A percentile compares a stretch with the other conserved stretches of the same genome.
phyloP scores from a whole-genome alignment of 2,888 invertebrate genomes.

The Pinctada fucata region DNA sequence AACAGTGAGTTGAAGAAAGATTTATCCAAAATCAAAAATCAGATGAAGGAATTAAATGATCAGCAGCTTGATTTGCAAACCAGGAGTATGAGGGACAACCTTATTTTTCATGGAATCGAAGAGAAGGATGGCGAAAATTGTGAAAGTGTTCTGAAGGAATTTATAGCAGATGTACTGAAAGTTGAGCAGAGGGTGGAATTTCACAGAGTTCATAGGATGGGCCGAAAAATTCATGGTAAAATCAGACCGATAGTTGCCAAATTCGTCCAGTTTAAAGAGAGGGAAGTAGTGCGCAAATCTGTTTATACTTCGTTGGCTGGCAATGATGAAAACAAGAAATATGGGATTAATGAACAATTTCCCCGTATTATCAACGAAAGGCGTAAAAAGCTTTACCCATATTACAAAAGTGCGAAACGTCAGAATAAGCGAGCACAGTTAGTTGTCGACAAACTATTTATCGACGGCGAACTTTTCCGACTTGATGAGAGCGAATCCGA shows the following conservation, averaged over 20 bases:
- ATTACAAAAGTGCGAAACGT: slow-evolving; percentile 9
- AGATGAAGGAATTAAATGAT: no score
- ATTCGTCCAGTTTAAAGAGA: slow-evolving; percentile 14
- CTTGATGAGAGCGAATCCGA: no score
- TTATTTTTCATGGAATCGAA: slow-evolving; percentile 6
- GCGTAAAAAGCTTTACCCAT: slow-evolving; percentile 11
- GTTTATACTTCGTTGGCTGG: neutral
- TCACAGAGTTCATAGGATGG: slow-evolving; percentile 18
- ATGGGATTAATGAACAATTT: slow-evolving; percentile 15
- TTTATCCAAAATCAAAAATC: neutral
- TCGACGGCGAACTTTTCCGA: no score
- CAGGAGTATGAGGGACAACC: no score
- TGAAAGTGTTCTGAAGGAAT: neutral
- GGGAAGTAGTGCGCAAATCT: slow-evolving; percentile 15
- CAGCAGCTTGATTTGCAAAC: slow-evolving; percentile 17
- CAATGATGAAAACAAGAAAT: slow-evolving; percentile 10
- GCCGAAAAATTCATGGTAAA: neutral
- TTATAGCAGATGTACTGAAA: neutral
- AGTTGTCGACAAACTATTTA: no score
- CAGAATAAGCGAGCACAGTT: no score
- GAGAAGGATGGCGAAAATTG: slow-evolving; percentile 10
- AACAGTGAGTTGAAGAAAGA: neutral
- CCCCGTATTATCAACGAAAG: slow-evolving; percentile 18
- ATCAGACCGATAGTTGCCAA: slow-evolving; percentile 15
- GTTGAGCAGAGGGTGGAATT: neutral